phyloP scores from a whole-genome alignment of 2,797 vertebrate species.

The Fundulus diaphanus region DNA sequence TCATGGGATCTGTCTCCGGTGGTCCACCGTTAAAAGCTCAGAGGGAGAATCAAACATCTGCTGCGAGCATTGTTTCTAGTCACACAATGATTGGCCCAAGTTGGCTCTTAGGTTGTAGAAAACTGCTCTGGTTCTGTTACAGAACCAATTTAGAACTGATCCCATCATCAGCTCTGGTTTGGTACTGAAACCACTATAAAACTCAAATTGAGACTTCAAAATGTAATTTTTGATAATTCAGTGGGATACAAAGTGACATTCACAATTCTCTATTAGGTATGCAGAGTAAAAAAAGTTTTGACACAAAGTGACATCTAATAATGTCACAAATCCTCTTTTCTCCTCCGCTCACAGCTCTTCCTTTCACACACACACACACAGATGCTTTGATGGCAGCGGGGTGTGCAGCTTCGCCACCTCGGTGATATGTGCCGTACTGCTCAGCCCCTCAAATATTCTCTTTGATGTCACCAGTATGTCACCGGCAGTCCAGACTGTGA shows the following conservation, averaged over 20 bases:
- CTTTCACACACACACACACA: conserved; percentile 10
- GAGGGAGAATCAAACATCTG: too few species aligned
- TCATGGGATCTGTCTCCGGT: too few species aligned
- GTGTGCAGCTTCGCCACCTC: conserved; percentile 44
- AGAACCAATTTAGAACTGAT: not conserved
- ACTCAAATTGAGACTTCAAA: not conserved
- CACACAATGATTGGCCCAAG: too few species aligned
- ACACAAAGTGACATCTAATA: conserved; percentile 14
- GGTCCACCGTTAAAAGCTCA: too few species aligned
- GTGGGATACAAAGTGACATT: conserved; percentile 5
- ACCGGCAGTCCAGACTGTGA: conserved; percentile 40
- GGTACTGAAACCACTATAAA: not conserved
- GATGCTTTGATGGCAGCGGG: conserved; percentile 44
- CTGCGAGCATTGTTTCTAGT: too few species aligned
- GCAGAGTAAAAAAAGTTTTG: not conserved
- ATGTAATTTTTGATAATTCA: conserved; percentile 6
- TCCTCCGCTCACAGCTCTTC: not conserved
- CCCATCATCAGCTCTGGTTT: not conserved
- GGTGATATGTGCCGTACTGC: conserved; percentile 21
- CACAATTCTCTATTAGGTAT: conserved; percentile 19
- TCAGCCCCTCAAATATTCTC: conserved; percentile 58
- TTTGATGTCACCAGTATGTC: conserved; percentile 68
- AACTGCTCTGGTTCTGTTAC: not conserved
- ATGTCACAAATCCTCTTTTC: conserved; percentile 30
- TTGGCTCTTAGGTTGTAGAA: not conserved